A percentile compares a stretch with the other conserved stretches of the same genome.
phyloP scores from a whole-genome alignment of 37 sponge, comb jelly and placozoan genomes.

The Hormiphora californensis region DNA sequence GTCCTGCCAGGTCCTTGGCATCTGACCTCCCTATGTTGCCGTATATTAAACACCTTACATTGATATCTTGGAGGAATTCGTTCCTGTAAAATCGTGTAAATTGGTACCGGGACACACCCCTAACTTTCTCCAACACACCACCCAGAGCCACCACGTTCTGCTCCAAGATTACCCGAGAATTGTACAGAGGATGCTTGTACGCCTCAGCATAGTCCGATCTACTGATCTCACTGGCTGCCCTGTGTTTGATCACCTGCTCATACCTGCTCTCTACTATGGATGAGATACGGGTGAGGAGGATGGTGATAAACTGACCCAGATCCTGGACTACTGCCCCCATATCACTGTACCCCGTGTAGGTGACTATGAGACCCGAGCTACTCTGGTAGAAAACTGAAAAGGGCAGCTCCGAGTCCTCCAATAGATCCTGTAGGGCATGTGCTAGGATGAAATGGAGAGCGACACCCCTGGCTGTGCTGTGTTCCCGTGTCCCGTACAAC shows the following conservation, averaged over 20 bases:
- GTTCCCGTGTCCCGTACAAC: neutral
- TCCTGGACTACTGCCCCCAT: neutral
- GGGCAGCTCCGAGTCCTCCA: neutral
- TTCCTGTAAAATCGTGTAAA: neutral
- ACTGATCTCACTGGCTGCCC: neutral
- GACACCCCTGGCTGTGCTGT: neutral
- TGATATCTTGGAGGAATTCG: neutral
- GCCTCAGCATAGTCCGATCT: conserved; percentile 52
- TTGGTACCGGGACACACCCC: neutral
- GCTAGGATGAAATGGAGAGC: conserved; percentile 38
- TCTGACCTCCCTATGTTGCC: neutral
- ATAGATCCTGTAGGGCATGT: neutral
- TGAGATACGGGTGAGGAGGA: neutral
- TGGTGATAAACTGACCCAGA: neutral
- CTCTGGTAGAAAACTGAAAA: conserved; percentile 16
- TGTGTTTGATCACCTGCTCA: conserved; percentile 10
- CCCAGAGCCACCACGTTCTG: conserved; percentile 25
- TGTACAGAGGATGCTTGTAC: conserved; percentile 45
- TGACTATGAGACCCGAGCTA: conserved; percentile 14
- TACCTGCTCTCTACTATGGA: neutral
- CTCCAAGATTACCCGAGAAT: conserved; percentile 33
- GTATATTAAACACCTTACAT: neutral
- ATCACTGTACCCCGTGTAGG: neutral
- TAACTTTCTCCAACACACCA: neutral
- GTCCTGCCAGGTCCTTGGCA: no score